Percentiles rank a stretch among this genome's conserved stretches.
phyloP scores from a whole-genome alignment of 1,140 invertebrate species.

The Hycleus cichorii region DNA sequence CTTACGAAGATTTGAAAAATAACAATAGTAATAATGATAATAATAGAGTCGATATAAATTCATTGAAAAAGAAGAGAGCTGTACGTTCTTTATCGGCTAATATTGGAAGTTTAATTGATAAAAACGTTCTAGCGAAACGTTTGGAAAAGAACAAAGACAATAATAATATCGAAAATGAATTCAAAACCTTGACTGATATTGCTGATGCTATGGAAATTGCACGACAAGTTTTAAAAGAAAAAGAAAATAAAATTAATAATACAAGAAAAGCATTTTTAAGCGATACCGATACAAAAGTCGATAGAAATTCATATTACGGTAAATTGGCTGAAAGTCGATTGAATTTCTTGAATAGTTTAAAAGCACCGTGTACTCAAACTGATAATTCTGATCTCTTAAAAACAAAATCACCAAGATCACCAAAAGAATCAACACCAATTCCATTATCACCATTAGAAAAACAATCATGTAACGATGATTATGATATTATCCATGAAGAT shows the following conservation, averaged over 20 bases:
- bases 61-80: slow-evolving; percentile 62
- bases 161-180: slow-evolving; percentile 25
- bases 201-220: slow-evolving; percentile 41
- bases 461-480: slow-evolving; percentile 5
- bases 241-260: slow-evolving; percentile 33
- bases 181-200: slow-evolving; percentile 34
- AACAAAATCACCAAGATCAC: slow-evolving; percentile 17
- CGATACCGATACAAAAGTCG: slow-evolving; percentile 29
- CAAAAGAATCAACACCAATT: slow-evolving; percentile 31
- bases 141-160: slow-evolving; percentile 48
- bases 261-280: slow-evolving; percentile 36
- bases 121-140: slow-evolving; percentile 44
- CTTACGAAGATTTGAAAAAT: slow-evolving; percentile 36
- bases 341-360: slow-evolving; percentile 33
- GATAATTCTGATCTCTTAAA: slow-evolving; percentile 2
- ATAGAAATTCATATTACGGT: neutral
- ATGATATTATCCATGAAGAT: slow-evolving; percentile 30
- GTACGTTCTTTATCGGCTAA: slow-evolving; percentile 74
- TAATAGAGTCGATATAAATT: slow-evolving; percentile 26
- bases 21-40: slow-evolving; percentile 18
- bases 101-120: slow-evolving; percentile 60
- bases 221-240: slow-evolving; percentile 35
- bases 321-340: slow-evolving; percentile 21
- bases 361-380: slow-evolving; percentile 1
- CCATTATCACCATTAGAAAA: slow-evolving; percentile 26